Percentiles rank a stretch among this genome's conserved stretches.
phyloP scores from a whole-genome alignment of 2,888 invertebrate species.

The Apocheima hispidaria region DNA sequence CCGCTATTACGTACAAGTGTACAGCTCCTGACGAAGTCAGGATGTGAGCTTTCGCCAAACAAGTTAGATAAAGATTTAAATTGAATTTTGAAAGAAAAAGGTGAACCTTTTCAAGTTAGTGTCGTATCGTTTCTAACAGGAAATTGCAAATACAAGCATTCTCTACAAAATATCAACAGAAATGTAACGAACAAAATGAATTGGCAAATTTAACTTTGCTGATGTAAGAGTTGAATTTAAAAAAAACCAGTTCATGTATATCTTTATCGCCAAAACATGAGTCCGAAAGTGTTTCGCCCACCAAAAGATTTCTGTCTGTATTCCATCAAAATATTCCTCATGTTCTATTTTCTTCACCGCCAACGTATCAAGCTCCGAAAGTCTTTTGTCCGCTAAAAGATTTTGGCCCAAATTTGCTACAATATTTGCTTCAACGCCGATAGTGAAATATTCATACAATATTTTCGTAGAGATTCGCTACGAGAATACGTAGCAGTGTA shows the following conservation, averaged over 20 bases:
- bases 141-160: conserved; percentile 2
- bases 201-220: background rate
- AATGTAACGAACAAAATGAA: background rate
- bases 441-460: conserved; percentile 17
- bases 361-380: background rate
- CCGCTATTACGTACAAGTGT: conserved; percentile 36
- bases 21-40: conserved; percentile 24
- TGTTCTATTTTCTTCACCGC: background rate
- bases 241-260: background rate
- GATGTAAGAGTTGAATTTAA: background rate
- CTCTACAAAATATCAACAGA: background rate
- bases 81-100: conserved; percentile 15
- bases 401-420: background rate
- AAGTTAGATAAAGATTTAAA: background rate
- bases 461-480: conserved; percentile 34
- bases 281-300: background rate
- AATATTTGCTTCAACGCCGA: conserved; percentile 2
- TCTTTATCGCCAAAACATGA: background rate
- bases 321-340: background rate
- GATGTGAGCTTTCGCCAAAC: conserved; percentile 24
- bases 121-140: background rate
- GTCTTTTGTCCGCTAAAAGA: background rate
- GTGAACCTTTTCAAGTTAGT: conserved; percentile 8
- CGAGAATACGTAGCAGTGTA: conserved; percentile 49
- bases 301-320: background rate